phyloP scores from a whole-genome alignment of 2,113 vertebrate species.

The Oreochromis spilurus region DNA sequence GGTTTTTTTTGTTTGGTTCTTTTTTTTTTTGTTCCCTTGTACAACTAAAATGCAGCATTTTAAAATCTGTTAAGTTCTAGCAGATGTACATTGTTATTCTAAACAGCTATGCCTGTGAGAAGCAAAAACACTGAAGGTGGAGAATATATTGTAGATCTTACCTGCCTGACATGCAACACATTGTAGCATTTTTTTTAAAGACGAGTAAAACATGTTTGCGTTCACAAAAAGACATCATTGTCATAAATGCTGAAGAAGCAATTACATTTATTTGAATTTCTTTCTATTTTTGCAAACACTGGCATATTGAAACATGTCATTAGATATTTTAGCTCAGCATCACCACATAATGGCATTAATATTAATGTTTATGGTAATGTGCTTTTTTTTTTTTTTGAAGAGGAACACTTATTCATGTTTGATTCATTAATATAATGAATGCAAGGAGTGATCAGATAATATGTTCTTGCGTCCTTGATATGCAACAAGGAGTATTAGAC shows the following conservation, averaged over 20 bases:
- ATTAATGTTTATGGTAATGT: conserved; percentile 75
- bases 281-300: conserved; percentile 25
- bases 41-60: conserved; percentile 3
- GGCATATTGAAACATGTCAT: conserved; percentile 16
- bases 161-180: conserved; percentile 63
- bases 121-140: conserved; percentile 82
- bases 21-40: neutral
- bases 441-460: conserved; percentile 67
- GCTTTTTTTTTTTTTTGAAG: conserved; percentile 18
- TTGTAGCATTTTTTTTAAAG: neutral
- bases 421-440: conserved; percentile 77
- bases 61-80: conserved; percentile 56
- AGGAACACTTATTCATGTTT: conserved; percentile 70
- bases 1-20: neutral
- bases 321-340: conserved; percentile 43
- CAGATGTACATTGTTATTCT: conserved; percentile 34
- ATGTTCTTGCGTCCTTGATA: conserved; percentile 68
- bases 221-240: neutral
- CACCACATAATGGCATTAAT: conserved; percentile 65
- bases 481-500: conserved; percentile 60
- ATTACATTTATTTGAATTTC: neutral
- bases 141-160: conserved; percentile 80
- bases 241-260: neutral
- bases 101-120: conserved; percentile 78
- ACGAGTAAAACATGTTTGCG: neutral